Percentiles rank a stretch among this genome's conserved stretches.
Conservation (phyloP, 2,888 invertebrate species). For the Eupithecia dodoneata region DNA sequence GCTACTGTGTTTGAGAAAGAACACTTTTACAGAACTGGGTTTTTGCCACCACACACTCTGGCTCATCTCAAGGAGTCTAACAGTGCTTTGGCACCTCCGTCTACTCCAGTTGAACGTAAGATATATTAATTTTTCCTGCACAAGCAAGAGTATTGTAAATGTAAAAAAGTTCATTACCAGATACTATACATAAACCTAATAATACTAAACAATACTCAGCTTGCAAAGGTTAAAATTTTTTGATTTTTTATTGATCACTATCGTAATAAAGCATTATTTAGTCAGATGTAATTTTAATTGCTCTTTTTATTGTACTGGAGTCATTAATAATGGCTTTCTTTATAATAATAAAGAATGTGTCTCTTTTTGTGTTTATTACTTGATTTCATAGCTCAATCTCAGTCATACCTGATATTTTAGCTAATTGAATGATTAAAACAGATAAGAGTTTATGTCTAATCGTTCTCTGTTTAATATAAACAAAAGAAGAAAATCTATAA, state of each 20-base stretch:
- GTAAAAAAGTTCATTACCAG: background rate
- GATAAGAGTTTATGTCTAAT: too few species aligned
- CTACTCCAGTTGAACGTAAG: constrained; percentile 46
- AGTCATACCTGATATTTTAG: too few species aligned
- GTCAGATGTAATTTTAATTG: background rate
- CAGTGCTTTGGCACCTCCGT: constrained; percentile 25
- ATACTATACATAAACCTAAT: too few species aligned
- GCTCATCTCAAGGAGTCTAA: constrained; percentile 56
- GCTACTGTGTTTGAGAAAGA: constrained; percentile 70
- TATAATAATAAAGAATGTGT: background rate
- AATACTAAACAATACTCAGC: background rate
- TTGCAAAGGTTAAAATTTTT: background rate
- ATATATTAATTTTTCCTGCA: background rate
- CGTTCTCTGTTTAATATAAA: too few species aligned
- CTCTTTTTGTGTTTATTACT: background rate
- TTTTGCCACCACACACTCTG: constrained; percentile 60
- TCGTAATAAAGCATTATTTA: background rate
- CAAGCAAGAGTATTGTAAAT: background rate
- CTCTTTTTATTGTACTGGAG: background rate
- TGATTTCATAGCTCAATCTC: background rate
- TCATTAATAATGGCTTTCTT: background rate
- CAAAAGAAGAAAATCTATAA: too few species aligned
- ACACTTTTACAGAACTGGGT: constrained; percentile 61
- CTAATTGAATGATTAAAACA: too few species aligned
- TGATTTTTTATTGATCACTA: background rate